Conservation (phyloP, 2,888 invertebrate species). For the Rhagonycha lutea region DNA sequence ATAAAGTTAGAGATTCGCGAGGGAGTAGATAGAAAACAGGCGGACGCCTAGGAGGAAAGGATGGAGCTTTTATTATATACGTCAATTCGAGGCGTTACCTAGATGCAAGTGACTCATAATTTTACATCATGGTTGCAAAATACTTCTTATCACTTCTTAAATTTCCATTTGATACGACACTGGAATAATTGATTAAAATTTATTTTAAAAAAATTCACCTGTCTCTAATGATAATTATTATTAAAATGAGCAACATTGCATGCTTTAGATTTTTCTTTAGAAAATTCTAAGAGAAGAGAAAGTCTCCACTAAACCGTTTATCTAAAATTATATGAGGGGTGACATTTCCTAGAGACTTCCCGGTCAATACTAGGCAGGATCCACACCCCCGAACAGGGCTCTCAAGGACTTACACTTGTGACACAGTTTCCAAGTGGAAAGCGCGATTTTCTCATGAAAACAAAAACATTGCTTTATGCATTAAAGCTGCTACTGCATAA, state of each 20-base stretch:
- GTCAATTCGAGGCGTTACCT: constrained; percentile 18
- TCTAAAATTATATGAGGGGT: background rate
- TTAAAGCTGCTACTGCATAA: background rate
- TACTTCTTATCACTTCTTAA: background rate
- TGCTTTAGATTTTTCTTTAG: background rate
- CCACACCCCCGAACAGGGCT: constrained; percentile 39
- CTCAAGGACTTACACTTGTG: constrained; percentile 40
- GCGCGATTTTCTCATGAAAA: background rate
- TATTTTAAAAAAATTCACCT: background rate
- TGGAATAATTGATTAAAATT: too few relatives aligned
- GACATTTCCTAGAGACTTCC: constrained; percentile 4
- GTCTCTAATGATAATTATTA: background rate
- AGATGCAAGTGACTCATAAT: constrained; percentile 6
- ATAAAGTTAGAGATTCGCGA: background rate
- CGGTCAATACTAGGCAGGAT: constrained; percentile 43
- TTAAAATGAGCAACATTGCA: background rate
- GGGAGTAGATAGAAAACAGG: constrained; percentile 13
- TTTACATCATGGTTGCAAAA: constrained; percentile 29
- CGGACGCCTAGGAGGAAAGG: constrained; percentile 19
- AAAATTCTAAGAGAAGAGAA: background rate
- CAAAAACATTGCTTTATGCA: background rate
- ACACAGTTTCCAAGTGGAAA: constrained; percentile 35
- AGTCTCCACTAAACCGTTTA: background rate
- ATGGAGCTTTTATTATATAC: constrained; percentile 1
- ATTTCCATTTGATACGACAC: background rate